phyloP scores from a whole-genome alignment of 2,797 vertebrate genomes.

The Strix occidentalis region DNA sequence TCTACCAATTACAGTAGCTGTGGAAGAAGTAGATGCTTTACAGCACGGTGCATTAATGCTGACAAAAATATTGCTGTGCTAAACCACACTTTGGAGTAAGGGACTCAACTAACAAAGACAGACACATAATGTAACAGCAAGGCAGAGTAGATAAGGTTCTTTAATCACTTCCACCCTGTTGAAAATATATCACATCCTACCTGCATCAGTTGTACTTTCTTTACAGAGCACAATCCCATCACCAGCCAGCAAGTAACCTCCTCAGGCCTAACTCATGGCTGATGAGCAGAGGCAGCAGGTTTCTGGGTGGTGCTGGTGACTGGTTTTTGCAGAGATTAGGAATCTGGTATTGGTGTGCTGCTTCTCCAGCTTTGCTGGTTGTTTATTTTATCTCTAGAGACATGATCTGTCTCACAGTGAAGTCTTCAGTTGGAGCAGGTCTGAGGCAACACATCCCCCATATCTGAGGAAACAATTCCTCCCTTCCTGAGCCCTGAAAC shows the following conservation, averaged over 20 bases:
- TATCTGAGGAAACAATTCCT: not conserved
- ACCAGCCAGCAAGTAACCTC: not conserved
- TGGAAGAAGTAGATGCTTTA: not conserved
- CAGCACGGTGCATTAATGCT: not conserved
- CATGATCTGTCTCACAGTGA: accelerated
- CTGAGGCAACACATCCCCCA: not conserved
- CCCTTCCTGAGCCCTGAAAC: not conserved
- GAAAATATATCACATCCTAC: not conserved
- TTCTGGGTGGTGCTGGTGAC: not conserved
- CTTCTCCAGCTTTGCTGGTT: not conserved
- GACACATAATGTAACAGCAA: not conserved
- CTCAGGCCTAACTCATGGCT: not conserved
- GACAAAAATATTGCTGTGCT: accelerated
- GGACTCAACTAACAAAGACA: not conserved
- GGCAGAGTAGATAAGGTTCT: not conserved
- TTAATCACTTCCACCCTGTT: not conserved
- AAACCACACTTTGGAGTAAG: not conserved
- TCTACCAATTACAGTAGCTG: not conserved
- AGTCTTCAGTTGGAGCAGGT: not conserved
- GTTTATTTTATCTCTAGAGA: not conserved
- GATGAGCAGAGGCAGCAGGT: not conserved
- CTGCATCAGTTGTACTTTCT: not conserved
- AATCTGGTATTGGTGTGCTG: not conserved
- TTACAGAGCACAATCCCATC: not conserved
- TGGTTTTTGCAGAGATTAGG: not conserved